phyloP scores from a whole-genome alignment of 1,140 invertebrate genomes.

The Sycophila sp. region DNA sequence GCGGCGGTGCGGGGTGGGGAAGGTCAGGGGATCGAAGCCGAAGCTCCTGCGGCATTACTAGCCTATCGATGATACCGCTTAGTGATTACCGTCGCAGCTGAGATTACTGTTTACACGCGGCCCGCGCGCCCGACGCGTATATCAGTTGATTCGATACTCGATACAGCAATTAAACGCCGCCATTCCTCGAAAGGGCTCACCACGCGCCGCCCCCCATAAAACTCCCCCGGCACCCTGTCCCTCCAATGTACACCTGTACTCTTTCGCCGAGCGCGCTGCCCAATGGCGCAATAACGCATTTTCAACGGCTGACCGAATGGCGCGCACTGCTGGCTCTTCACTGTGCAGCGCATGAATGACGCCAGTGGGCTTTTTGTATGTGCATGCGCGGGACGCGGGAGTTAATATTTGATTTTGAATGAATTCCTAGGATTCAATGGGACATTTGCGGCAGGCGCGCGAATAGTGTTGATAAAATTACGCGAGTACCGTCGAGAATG shows the following conservation, averaged over 20 bases:
- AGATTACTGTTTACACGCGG: slow-evolving; percentile 29
- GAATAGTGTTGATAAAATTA: not conserved
- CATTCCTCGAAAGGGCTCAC: not conserved
- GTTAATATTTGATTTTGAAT: not conserved
- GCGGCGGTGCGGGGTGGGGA: not conserved
- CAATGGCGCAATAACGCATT: too few relatives aligned
- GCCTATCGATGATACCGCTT: slow-evolving; percentile 15
- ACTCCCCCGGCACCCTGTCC: too few relatives aligned
- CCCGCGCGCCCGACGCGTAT: not conserved
- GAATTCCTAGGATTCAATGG: not conserved
- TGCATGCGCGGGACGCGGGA: too few relatives aligned
- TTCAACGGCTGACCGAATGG: too few relatives aligned
- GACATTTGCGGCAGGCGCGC: not conserved
- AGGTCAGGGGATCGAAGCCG: too few relatives aligned
- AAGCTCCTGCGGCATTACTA: not conserved
- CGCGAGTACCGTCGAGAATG: too few relatives aligned
- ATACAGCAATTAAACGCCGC: slow-evolving; percentile 18
- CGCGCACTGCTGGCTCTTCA: too few relatives aligned
- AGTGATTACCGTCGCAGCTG: slow-evolving; percentile 1
- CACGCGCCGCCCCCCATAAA: too few relatives aligned
- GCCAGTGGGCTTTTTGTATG: too few relatives aligned
- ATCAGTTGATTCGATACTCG: slow-evolving; percentile 24
- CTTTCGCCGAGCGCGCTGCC: not conserved
- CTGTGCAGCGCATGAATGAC: too few relatives aligned
- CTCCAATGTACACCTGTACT: too few relatives aligned